These are phyloP conservation scores for Ptychoptera contaminata DNA, from an alignment of 2,888 invertebrate species.

Conservation along the genomic window DNA sequence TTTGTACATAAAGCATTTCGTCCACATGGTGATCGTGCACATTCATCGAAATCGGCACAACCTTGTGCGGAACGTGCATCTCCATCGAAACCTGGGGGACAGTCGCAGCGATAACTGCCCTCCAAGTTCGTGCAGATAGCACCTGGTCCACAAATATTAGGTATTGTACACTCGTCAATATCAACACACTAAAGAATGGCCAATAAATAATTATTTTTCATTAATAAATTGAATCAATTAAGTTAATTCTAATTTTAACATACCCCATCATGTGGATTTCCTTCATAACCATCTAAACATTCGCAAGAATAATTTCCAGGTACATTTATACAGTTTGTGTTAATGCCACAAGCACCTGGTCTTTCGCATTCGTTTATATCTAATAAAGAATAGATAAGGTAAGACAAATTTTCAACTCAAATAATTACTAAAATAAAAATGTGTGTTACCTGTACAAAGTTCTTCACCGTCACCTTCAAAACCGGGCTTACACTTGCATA, in stretches of 20 bases:
- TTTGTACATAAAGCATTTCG: constrained; percentile 66
- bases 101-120: constrained; percentile 70
- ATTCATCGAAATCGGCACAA: constrained; percentile 63
- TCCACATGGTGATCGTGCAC: constrained; percentile 59
- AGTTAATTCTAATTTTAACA: constrained; percentile 14
- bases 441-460: constrained; percentile 54
- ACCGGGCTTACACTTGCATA: constrained; percentile 84
- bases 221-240: not conserved
- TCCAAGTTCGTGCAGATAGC: constrained; percentile 66
- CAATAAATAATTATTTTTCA: no score
- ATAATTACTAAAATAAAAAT: not conserved
- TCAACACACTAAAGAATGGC: constrained; percentile 70
- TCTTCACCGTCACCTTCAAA: constrained; percentile 84
- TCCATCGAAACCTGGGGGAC: constrained; percentile 67
- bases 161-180: constrained; percentile 63
- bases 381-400: constrained; percentile 20
- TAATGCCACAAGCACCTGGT: constrained; percentile 65
- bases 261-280: constrained; percentile 62
- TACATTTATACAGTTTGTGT: constrained; percentile 66
- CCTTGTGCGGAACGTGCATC: constrained; percentile 51
- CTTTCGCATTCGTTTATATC: constrained; percentile 81
- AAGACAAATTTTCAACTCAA: not conserved
- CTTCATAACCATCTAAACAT: constrained; percentile 68
- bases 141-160: constrained; percentile 57
- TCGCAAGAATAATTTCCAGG: constrained; percentile 78